Evolutionary conservation across 2,113 vertebrate genomes (phyloP).

Genomic region (Jacana jacana): DNA sequence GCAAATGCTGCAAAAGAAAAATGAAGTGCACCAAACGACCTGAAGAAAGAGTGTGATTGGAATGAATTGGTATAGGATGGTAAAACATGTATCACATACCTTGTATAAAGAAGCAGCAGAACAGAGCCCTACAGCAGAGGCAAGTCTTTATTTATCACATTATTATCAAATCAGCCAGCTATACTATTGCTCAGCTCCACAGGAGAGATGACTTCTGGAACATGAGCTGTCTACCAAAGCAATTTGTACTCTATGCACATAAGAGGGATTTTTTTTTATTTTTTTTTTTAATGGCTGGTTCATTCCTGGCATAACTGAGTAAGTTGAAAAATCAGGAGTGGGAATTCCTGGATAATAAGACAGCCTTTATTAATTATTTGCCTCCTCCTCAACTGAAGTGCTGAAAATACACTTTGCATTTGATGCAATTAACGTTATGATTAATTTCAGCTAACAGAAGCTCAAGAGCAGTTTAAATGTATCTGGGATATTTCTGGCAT

Average conservation of each 20-base stretch:
- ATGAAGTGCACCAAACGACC: background rate
- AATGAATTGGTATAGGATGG: background rate
- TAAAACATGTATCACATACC: background rate
- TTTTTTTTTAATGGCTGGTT: background rate
- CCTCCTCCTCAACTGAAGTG: background rate
- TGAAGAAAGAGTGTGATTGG: background rate
- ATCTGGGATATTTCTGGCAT: background rate
- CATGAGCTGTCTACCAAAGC: background rate
- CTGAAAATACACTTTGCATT: background rate
- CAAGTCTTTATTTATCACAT: background rate
- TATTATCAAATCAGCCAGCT: background rate
- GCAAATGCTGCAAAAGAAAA: background rate
- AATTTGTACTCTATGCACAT: background rate
- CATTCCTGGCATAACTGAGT: slow-evolving; percentile 14
- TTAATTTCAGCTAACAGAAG: background rate
- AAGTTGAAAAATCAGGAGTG: background rate
- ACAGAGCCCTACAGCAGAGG: background rate
- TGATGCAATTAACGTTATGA: background rate
- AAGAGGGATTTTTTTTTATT: background rate
- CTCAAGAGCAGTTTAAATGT: background rate
- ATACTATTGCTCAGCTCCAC: background rate
- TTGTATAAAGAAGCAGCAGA: background rate
- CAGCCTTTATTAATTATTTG: background rate
- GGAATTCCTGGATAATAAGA: background rate
- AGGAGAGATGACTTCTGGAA: background rate